Conservation (phyloP, 2,113 vertebrate species). For the Setophaga petechia region DNA sequence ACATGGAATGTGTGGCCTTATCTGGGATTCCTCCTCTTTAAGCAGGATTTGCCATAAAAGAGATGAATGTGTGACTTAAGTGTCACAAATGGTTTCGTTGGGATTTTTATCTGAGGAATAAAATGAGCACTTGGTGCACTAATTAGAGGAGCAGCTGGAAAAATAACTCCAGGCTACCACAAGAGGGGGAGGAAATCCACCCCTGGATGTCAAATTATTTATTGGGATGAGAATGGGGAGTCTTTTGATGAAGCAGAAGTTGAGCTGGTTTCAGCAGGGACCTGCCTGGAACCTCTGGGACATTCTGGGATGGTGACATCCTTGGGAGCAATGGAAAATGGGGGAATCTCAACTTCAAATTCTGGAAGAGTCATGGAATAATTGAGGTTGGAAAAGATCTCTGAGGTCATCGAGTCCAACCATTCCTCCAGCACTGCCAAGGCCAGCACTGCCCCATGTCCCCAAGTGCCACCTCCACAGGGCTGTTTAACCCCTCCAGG, state of each 20-base stretch:
- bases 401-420: accelerated
- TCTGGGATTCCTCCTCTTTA: neutral
- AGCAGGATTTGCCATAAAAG: constrained; percentile 8
- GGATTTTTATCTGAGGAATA: constrained; percentile 44
- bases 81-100: constrained; percentile 24
- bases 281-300: neutral
- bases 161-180: constrained; percentile 32
- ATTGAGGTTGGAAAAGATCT: neutral
- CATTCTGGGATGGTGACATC: neutral
- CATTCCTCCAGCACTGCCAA: neutral
- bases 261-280: neutral
- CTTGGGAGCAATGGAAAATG: neutral
- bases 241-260: neutral
- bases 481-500: neutral
- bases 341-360: neutral
- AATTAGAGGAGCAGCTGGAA: constrained; percentile 59
- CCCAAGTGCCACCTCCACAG: neutral
- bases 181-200: neutral
- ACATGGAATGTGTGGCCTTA: constrained; percentile 25
- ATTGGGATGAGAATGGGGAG: neutral
- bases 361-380: neutral
- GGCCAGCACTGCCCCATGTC: neutral
- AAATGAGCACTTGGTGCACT: constrained; percentile 45
- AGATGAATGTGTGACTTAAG: constrained; percentile 51
- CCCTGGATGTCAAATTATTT: neutral